Evolutionary conservation across 2,888 invertebrate species (phyloP).

Genomic region (Nomada ruficornis): DNA sequence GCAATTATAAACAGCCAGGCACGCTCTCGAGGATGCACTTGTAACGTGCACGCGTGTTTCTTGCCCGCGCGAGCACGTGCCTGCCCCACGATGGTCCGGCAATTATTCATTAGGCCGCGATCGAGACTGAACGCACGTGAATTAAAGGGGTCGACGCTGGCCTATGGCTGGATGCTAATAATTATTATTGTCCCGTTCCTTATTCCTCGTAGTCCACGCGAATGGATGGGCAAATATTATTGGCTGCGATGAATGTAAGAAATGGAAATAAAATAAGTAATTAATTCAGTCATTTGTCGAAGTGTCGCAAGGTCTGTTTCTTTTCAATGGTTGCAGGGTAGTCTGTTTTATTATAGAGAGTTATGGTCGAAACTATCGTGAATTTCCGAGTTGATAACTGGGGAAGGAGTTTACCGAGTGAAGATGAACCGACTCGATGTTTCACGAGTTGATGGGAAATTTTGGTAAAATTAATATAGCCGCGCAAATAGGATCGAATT

Average conservation of each 20-base stretch:
- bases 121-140: slow-evolving; percentile 31
- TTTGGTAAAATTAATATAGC: slow-evolving; percentile 50
- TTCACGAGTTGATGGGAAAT: slow-evolving; percentile 8
- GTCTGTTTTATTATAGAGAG: background rate
- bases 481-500: slow-evolving; percentile 40
- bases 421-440: slow-evolving; percentile 7
- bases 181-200: slow-evolving; percentile 8
- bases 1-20: slow-evolving; percentile 53
- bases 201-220: background rate
- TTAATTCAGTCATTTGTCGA: too few species aligned
- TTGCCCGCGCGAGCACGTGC: slow-evolving; percentile 37
- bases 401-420: slow-evolving; percentile 13
- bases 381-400: background rate
- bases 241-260: too few species aligned
- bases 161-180: slow-evolving; percentile 11
- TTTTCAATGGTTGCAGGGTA: background rate
- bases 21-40: slow-evolving; percentile 49
- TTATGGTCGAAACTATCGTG: background rate
- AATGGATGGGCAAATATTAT: background rate
- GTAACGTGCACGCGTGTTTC: slow-evolving; percentile 23
- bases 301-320: too few species aligned
- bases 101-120: slow-evolving; percentile 53
- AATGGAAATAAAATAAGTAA: too few species aligned
- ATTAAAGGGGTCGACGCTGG: slow-evolving; percentile 23
- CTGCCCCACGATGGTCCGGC: slow-evolving; percentile 27